A percentile compares a stretch with the other conserved stretches of the same genome.
Conservation (phyloP, 2,797 vertebrate genomes). For the Rhinichthys osculus region DNA sequence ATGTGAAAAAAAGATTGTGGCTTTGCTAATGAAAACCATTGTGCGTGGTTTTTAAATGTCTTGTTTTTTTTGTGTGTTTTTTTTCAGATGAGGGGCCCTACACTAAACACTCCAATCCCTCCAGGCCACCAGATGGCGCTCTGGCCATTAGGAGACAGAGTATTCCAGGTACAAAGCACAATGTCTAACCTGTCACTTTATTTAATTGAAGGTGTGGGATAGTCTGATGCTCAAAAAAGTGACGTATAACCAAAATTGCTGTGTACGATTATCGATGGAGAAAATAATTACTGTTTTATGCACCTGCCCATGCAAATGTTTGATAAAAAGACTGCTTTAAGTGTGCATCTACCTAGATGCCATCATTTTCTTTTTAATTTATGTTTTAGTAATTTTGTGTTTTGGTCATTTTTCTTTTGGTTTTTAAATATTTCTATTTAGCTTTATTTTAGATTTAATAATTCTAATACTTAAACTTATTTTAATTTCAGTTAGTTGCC, state of each 20-base stretch:
- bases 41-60: slow-evolving; percentile 24
- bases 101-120: slow-evolving; percentile 92
- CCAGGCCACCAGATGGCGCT: slow-evolving; percentile 91
- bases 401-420: background rate
- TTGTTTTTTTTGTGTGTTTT: slow-evolving; percentile 71
- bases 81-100: slow-evolving; percentile 98
- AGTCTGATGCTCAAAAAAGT: background rate
- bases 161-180: slow-evolving; percentile 88
- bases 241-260: background rate
- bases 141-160: slow-evolving; percentile 98
- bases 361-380: no score
- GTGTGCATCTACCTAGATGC: background rate
- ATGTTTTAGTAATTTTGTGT: background rate
- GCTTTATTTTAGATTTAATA: background rate
- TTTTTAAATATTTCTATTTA: background rate
- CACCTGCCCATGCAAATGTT: background rate
- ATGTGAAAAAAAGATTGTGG: background rate
- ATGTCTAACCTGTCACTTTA: slow-evolving; percentile 16
- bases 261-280: background rate
- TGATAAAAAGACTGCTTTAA: background rate
- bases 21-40: slow-evolving; percentile 21
- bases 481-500: background rate
- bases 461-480: background rate
- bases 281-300: background rate
- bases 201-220: background rate